Percentiles rank a stretch among this genome's conserved stretches.
phyloP scores from a whole-genome alignment of 2,888 invertebrate genomes.

The Scotopteryx bipunctaria region DNA sequence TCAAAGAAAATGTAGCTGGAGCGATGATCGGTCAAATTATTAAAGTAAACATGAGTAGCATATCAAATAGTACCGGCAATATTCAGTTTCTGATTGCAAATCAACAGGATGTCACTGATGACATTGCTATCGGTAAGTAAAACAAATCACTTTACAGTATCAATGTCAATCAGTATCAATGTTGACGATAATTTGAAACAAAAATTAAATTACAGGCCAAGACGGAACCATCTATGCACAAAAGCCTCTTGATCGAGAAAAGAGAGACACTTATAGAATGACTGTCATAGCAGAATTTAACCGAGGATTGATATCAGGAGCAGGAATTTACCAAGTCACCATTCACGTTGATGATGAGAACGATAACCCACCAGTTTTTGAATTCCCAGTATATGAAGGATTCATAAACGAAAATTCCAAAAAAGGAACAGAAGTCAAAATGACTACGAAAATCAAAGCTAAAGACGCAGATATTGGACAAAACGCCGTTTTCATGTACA shows the following conservation, averaged over 20 bases:
- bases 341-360: conserved; percentile 93
- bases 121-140: conserved; percentile 88
- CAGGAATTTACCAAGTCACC: conserved; percentile 91
- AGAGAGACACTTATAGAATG: conserved; percentile 87
- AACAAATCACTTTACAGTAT: conserved; percentile 15
- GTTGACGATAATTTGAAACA: background rate
- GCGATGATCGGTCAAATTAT: conserved; percentile 89
- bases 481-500: conserved; percentile 87
- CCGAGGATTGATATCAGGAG: conserved; percentile 86
- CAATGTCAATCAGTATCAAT: background rate
- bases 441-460: conserved; percentile 87
- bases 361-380: conserved; percentile 93
- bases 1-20: conserved; percentile 89
- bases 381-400: conserved; percentile 88
- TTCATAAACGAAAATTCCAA: conserved; percentile 90
- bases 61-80: conserved; percentile 69
- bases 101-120: conserved; percentile 91
- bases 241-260: conserved; percentile 90
- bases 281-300: conserved; percentile 91
- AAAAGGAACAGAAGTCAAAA: conserved; percentile 86
- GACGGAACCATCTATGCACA: conserved; percentile 92
- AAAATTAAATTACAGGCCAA: conserved; percentile 57
- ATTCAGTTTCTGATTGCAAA: conserved; percentile 91
- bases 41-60: conserved; percentile 76
- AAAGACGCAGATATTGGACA: conserved; percentile 87